Base-by-base conservation (phyloP, 1,140 invertebrate genomes). In the Andricus grossulariae region DNA sequence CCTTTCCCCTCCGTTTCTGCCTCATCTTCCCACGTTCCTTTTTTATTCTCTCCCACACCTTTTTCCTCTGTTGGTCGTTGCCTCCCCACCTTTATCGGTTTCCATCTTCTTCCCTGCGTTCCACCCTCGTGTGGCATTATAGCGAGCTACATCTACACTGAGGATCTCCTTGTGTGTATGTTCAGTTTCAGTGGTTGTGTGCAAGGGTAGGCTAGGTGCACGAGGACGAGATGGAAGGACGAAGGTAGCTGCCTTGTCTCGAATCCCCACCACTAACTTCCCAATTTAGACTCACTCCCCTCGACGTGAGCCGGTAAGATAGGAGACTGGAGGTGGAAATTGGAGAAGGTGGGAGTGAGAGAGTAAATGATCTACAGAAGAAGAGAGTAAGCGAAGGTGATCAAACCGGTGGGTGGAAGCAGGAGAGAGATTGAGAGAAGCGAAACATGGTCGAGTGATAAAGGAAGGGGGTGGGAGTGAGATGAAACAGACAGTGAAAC, bases 241-340 rank as follows among this genome's bases (percentile, higher is more conserved):
- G 83, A 87, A 86, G 82, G 85, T 81, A 84, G 84, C 84, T 83
- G 85, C 83, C 83, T 83, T 84, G 83, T 87, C 83, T 85, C 86
- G 81, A 77, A 75, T 71, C 81, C 82, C 72, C 73, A 57, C 78
- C 77, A 55, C 77, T 81, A 75, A 72, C 74, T 76, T 89, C 86
- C 87, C 88, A 88, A 88, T 89, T 89, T 89, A 88, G 85, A 88
- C 85, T 78, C 82, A 51, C 81, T 83, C 80, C 80, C 83, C 77
- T 76, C 70, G 72, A 80, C 76, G 76, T 77, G 51, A 19, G 74
- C 25, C 49, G 18, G 54, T 70, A 54, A 71, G 19, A 52, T 51
- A 52, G 50, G 21, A 73, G 19, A 18, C 45, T 50, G 54, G n/a
- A 15, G 50, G 25, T n/a, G 54, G 49, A 57, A 39, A 11, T 55